Evolutionary conservation across 2,797 vertebrate genomes (phyloP).

Genomic region (Heterohyrax brucei): DNA sequence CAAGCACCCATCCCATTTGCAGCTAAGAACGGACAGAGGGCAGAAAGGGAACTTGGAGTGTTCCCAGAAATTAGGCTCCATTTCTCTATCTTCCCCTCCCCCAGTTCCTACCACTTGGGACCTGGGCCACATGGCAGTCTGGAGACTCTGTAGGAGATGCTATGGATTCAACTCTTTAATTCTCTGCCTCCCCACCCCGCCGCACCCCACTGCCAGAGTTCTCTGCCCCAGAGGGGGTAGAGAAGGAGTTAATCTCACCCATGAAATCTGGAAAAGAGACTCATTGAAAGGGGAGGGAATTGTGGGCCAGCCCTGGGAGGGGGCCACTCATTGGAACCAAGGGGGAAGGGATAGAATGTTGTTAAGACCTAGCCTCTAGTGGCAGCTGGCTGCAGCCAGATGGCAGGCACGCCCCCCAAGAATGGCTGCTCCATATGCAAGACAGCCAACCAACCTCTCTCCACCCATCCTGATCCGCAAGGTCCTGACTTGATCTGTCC

Average conservation of each 20-base stretch:
- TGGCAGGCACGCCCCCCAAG: not conserved
- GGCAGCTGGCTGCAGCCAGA: constrained; percentile 61
- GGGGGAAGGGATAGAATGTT: not conserved
- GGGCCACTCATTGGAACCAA: not conserved
- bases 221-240: not conserved
- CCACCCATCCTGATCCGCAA: not conserved
- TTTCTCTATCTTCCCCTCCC: not conserved
- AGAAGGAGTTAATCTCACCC: not conserved
- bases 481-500: not conserved
- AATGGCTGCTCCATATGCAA: not conserved
- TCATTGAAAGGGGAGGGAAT: not conserved
- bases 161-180: not conserved
- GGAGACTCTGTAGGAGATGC: not conserved
- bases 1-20: not conserved
- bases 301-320: not conserved
- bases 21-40: not conserved
- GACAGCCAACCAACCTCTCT: not conserved
- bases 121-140: not conserved
- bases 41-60: not conserved
- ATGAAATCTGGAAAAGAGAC: not conserved
- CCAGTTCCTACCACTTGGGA: not conserved
- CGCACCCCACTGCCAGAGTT: not conserved
- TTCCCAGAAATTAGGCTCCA: not conserved
- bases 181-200: not conserved
- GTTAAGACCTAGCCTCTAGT: constrained; percentile 18